Evolutionary conservation across 2,888 invertebrate species (phyloP).

Genomic region (Drosophila niveifrons): DNA sequence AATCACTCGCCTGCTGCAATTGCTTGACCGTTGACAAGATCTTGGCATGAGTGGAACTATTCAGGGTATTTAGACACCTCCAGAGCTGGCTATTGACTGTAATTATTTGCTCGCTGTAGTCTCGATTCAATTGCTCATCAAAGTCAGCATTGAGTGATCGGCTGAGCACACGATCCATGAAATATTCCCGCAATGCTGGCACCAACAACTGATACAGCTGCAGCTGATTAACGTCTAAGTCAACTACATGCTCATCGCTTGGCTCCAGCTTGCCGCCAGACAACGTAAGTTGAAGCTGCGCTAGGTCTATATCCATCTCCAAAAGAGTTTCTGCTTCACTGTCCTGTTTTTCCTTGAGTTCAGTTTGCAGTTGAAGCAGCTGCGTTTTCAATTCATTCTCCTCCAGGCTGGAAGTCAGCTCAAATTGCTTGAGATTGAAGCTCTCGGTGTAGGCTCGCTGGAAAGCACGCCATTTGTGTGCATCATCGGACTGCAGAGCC

Average conservation of each 20-base stretch:
- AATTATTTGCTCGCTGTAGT: constrained; percentile 70
- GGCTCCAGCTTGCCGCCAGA: constrained; percentile 14
- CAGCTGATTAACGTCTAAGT: constrained; percentile 21
- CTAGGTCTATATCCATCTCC: constrained; percentile 39
- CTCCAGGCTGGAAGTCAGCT: constrained; percentile 12
- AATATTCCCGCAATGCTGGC: constrained; percentile 74
- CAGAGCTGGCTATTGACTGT: constrained; percentile 67
- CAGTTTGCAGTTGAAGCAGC: constrained; percentile 38
- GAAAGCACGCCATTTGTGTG: constrained; percentile 60
- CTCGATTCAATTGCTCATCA: constrained; percentile 63
- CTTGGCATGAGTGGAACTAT: constrained; percentile 50
- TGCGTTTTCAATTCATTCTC: constrained; percentile 13
- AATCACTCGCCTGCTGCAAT: constrained; percentile 46
- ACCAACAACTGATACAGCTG: constrained; percentile 36
- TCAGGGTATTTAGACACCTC: constrained; percentile 67
- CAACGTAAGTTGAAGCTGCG: constrained; percentile 25
- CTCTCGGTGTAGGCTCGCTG: constrained; percentile 27
- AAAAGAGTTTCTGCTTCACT: neutral
- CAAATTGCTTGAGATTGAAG: constrained; percentile 54
- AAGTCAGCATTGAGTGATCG: constrained; percentile 46
- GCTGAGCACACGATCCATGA: constrained; percentile 67
- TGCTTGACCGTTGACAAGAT: constrained; percentile 56
- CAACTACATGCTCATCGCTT: constrained; percentile 30
- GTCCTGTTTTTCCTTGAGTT: constrained; percentile 29
- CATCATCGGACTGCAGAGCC: constrained; percentile 70